Evolutionary conservation across 2,797 vertebrate genomes (phyloP).

Genomic region (Chrysocyon brachyurus): DNA sequence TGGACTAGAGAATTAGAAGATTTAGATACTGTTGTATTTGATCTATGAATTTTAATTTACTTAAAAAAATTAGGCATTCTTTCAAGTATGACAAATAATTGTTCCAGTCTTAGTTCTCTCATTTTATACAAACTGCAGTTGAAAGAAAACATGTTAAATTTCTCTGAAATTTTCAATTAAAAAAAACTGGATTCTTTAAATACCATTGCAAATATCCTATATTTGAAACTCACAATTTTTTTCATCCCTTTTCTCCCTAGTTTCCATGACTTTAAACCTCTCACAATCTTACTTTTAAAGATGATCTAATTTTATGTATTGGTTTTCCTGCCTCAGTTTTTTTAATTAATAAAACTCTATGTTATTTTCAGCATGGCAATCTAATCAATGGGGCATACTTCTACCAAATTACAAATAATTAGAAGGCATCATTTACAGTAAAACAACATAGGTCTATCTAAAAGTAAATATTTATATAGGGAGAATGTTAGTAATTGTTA

Average conservation of each 20-base stretch:
- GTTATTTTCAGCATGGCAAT: conserved; percentile 50
- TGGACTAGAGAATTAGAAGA: neutral
- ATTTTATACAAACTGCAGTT: conserved; percentile 46
- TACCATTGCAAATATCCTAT: neutral
- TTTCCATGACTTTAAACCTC: conserved; percentile 20
- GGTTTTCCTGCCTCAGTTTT: conserved; percentile 38
- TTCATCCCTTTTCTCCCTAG: fast-evolving
- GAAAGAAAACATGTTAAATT: conserved; percentile 14
- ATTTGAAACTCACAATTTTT: neutral
- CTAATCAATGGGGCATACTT: conserved; percentile 53
- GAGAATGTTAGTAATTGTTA: neutral
- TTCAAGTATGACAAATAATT: conserved; percentile 27
- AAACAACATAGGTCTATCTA: neutral
- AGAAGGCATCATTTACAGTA: conserved; percentile 40
- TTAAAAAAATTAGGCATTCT: neutral
- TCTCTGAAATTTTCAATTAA: neutral
- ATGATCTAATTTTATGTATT: conserved; percentile 22
- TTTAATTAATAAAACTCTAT: conserved; percentile 56
- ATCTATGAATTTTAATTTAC: neutral
- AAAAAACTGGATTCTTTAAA: neutral
- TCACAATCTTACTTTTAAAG: conserved; percentile 5
- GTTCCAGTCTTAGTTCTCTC: conserved; percentile 2
- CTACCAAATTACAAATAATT: conserved; percentile 53
- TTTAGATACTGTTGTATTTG: neutral
- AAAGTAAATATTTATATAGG: neutral